Evolutionary conservation across 1,140 invertebrate species (phyloP).

Genomic region (Dufourea novaeangliae): DNA sequence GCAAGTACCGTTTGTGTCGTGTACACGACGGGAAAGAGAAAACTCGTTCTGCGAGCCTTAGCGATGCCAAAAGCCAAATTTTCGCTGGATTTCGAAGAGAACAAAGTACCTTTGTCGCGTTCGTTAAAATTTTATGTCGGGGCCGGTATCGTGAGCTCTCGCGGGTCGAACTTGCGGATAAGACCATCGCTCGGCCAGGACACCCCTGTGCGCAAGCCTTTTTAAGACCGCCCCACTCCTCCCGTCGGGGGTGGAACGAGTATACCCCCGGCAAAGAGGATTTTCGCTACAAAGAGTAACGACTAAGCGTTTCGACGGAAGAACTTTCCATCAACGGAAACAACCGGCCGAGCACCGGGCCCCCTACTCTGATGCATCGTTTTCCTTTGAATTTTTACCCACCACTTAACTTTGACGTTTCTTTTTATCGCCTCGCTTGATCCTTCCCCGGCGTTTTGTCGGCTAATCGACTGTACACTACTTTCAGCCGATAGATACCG

Average conservation of each 20-base stretch:
- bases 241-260: not conserved
- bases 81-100: not conserved
- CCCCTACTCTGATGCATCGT: not conserved
- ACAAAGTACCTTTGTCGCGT: constrained; percentile 7
- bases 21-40: no score
- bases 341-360: constrained; percentile 4
- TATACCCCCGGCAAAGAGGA: constrained; percentile 59
- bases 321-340: constrained; percentile 53
- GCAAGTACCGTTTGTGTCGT: no score
- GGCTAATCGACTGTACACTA: no score
- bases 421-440: not conserved
- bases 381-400: constrained; percentile 20
- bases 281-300: constrained; percentile 57
- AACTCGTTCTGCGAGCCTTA: no score
- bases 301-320: constrained; percentile 51
- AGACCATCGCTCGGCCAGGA: constrained; percentile 37
- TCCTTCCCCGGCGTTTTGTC: not conserved
- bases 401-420: constrained; percentile 11
- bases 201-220: constrained; percentile 28
- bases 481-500: not conserved
- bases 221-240: constrained; percentile 8
- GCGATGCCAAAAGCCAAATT: not conserved
- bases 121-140: constrained; percentile 60
- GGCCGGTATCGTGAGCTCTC: constrained; percentile 28
- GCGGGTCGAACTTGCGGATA: constrained; percentile 43